A percentile compares a stretch with the other conserved stretches of the same genome.
Evolutionary conservation across 2,113 vertebrate species (phyloP).

Genomic region (Stigmatopora argus): DNA sequence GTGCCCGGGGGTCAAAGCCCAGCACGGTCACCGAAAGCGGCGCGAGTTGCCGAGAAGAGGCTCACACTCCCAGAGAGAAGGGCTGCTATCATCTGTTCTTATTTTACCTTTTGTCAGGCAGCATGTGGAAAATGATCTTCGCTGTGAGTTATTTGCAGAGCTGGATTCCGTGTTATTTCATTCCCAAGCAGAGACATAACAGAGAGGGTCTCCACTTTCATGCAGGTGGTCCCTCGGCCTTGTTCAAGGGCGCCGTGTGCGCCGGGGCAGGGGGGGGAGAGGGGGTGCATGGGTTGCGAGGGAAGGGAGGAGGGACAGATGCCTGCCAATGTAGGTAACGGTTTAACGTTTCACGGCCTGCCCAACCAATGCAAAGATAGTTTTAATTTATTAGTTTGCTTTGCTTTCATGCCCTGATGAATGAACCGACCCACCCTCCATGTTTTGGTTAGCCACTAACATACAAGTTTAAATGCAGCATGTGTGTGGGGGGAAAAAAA

Average conservation of each 20-base stretch:
- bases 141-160: conserved; percentile 77
- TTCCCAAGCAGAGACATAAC: conserved; percentile 79
- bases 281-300: conserved; percentile 1
- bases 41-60: conserved; percentile 23
- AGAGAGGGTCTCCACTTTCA: conserved; percentile 77
- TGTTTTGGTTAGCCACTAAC: conserved; percentile 58
- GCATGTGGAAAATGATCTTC: conserved; percentile 75
- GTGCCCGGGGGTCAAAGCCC: conserved; percentile 31
- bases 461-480: conserved; percentile 69
- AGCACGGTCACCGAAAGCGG: background rate
- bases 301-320: conserved; percentile 59
- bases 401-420: conserved; percentile 66
- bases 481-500: conserved; percentile 53
- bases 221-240: conserved; percentile 73
- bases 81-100: conserved; percentile 77
- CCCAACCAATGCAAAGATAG: conserved; percentile 63
- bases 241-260: conserved; percentile 66
- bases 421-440: conserved; percentile 35
- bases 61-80: conserved; percentile 39
- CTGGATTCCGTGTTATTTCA: conserved; percentile 79
- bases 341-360: conserved; percentile 71
- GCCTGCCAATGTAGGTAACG: conserved; percentile 74
- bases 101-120: conserved; percentile 76
- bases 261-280: conserved; percentile 50
- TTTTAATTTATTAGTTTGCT: conserved; percentile 74